phyloP scores from a whole-genome alignment of 92 coral and sea anemone species.

The Phenganax marumi region DNA sequence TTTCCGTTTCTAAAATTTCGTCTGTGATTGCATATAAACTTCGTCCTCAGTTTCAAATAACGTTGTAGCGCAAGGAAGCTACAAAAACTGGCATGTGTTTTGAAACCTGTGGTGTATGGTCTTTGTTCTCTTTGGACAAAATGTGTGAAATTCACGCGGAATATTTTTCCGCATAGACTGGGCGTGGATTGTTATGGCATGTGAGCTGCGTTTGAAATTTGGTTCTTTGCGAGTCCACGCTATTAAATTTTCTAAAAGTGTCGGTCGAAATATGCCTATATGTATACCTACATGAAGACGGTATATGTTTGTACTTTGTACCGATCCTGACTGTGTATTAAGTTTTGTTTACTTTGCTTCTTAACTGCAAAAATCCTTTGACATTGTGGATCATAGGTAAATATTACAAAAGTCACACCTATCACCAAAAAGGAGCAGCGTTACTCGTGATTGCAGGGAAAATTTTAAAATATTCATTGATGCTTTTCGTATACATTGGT shows the following conservation, averaged over 20 bases:
- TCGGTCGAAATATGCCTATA: no score
- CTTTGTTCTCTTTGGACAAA: constrained; percentile 2
- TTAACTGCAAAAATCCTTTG: constrained; percentile 12
- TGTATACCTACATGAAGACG: no score
- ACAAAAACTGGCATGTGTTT: neutral
- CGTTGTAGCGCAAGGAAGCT: neutral
- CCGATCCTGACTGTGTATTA: neutral
- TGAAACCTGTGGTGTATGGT: neutral
- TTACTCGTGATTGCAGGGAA: no score
- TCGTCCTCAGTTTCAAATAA: constrained; percentile 22
- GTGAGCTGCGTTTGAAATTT: neutral
- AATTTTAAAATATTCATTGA: no score
- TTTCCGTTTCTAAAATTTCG: constrained; percentile 21
- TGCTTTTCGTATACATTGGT: no score
- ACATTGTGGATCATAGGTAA: neutral
- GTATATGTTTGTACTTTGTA: neutral
- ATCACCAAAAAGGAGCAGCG: no score
- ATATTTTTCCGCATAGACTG: neutral
- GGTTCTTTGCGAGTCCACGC: neutral
- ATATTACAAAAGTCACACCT: no score
- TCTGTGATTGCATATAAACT: constrained; percentile 1
- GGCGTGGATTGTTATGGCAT: constrained; percentile 2
- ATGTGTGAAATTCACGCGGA: neutral
- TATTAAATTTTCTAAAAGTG: neutral
- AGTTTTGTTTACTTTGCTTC: constrained; percentile 6